A percentile compares a stretch with the other conserved stretches of the same genome.
Evolutionary conservation across 2,113 vertebrate genomes (phyloP).

Genomic region (Engystomops pustulosus): DNA sequence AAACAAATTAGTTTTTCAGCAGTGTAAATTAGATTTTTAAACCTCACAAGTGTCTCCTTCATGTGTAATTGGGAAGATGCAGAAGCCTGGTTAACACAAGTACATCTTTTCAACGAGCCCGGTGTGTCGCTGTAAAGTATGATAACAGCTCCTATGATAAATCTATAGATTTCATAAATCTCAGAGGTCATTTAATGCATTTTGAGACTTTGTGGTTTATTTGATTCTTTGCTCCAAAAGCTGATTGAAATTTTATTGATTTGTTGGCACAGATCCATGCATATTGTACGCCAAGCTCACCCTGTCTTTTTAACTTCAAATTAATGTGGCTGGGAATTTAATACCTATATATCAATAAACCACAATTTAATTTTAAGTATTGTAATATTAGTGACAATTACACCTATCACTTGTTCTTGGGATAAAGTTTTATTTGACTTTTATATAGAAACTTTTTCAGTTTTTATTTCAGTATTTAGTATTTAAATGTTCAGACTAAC

Average conservation of each 20-base stretch:
- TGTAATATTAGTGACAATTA: conserved; percentile 18
- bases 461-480: neutral
- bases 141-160: conserved; percentile 27
- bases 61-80: conserved; percentile 30
- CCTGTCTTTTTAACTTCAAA: conserved; percentile 46
- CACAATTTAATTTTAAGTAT: conserved; percentile 30
- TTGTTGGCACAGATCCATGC: conserved; percentile 32
- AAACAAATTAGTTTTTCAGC: conserved; percentile 28
- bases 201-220: conserved; percentile 46
- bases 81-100: conserved; percentile 16
- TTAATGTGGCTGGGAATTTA: conserved; percentile 42
- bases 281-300: conserved; percentile 27
- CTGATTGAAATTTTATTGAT: conserved; percentile 58
- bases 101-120: conserved; percentile 23
- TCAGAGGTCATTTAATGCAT: conserved; percentile 47
- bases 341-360: conserved; percentile 45
- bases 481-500: neutral
- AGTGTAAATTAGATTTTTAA: conserved; percentile 35
- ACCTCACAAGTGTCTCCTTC: conserved; percentile 31
- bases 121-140: conserved; percentile 28
- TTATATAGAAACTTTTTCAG: neutral
- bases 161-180: conserved; percentile 51
- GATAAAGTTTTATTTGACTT: conserved; percentile 14
- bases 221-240: conserved; percentile 48
- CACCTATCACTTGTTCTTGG: neutral